Conservation (phyloP, 2,797 vertebrate genomes). For the Enteromius viviparus region DNA sequence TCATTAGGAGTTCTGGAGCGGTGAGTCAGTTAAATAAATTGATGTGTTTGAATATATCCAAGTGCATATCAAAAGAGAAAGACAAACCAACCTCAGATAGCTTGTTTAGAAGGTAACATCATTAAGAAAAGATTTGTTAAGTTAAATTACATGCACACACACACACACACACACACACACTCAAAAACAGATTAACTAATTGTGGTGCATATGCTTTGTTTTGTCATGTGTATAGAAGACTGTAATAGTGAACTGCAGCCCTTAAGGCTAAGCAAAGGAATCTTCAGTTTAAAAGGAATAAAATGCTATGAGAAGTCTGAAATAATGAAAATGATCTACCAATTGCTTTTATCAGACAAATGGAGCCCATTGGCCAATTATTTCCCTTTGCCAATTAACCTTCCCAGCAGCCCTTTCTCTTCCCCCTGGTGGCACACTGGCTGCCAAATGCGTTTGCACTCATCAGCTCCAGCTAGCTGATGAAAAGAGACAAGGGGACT, state of each 20-base stretch:
- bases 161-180: not conserved
- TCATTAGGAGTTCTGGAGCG: conserved; percentile 65
- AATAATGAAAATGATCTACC: conserved; percentile 69
- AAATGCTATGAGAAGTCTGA: conserved; percentile 59
- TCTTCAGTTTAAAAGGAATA: conserved; percentile 13
- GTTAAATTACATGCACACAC: conserved; percentile 1
- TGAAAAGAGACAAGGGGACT: conserved; percentile 74
- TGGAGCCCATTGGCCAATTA: conserved; percentile 79
- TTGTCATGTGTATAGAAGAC: not conserved
- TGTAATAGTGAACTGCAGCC: conserved; percentile 1
- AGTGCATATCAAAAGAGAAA: conserved; percentile 64
- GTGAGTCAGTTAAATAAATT: conserved; percentile 68
- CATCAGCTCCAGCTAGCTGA: conserved; percentile 69
- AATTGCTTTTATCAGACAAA: conserved; percentile 77
- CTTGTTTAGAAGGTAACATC: conserved; percentile 49
- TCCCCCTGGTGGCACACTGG: conserved; percentile 59
- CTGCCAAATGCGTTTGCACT: conserved; percentile 75
- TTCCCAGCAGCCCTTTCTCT: conserved; percentile 67
- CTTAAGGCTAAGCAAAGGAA: conserved; percentile 8
- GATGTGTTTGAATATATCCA: conserved; percentile 65
- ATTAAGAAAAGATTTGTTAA: conserved; percentile 18
- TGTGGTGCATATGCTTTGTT: not conserved
- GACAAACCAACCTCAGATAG: not conserved
- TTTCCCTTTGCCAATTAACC: conserved; percentile 80
- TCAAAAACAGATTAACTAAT: not conserved